A percentile compares a stretch with the other conserved stretches of the same genome.
Evolutionary conservation across 2,888 invertebrate genomes (phyloP).

Genomic region (Apoda limacodes): DNA sequence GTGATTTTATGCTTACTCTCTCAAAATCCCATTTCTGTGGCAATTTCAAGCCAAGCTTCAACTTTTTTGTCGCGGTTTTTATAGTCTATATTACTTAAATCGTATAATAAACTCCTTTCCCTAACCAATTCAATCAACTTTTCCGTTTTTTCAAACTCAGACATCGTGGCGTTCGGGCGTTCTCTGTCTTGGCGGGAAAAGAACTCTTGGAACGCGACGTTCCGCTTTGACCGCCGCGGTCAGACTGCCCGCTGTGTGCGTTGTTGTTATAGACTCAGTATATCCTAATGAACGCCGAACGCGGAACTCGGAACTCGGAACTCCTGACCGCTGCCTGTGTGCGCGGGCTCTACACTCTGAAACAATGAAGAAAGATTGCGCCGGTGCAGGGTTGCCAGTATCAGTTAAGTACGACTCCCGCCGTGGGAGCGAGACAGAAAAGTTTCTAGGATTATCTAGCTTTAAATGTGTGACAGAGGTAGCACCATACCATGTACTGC

Average conservation of each 20-base stretch:
- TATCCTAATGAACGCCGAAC: constrained; percentile 2
- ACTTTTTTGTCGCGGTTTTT: constrained; percentile 6
- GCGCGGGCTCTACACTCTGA: constrained; percentile 2
- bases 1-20: constrained; percentile 3
- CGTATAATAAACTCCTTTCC: constrained; percentile 5
- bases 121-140: constrained; percentile 6
- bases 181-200: not conserved
- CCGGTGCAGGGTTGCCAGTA: too few relatives aligned
- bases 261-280: constrained; percentile 4
- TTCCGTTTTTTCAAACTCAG: constrained; percentile 6
- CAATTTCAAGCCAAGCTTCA: constrained; percentile 7
- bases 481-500: too few relatives aligned
- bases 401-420: too few relatives aligned
- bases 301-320: constrained; percentile 3
- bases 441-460: too few relatives aligned
- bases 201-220: constrained; percentile 3
- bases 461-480: too few relatives aligned
- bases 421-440: too few relatives aligned
- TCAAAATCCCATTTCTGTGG: constrained; percentile 4
- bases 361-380: too few relatives aligned
- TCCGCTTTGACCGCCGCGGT: constrained; percentile 2
- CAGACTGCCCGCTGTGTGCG: constrained; percentile 1
- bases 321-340: constrained; percentile 3
- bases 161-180: constrained; percentile 7
- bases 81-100: constrained; percentile 8